Evolutionary conservation across 2,888 invertebrate genomes (phyloP), one percentile per base, ranked within the genome.

Genomic region (Malacosoma neustria): DNA sequence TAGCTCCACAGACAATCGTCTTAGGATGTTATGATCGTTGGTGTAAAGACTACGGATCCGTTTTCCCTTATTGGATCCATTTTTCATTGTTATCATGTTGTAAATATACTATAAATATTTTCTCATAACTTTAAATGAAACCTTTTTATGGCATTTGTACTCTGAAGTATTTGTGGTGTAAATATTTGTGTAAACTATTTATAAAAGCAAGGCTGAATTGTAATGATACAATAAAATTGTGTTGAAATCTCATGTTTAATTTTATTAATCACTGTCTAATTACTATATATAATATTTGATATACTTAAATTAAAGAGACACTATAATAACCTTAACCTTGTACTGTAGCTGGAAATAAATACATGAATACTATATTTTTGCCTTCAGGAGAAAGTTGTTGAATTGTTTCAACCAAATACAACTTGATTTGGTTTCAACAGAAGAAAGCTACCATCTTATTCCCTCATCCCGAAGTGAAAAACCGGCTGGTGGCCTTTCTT

Each of bases 151-250:
- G 63, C 69, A 77, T 81, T 81, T 81, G 74, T 82, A 81, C 74
- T 72, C 67, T 57, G 71, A 68, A 57, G 59, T 54, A 68, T 71
- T 66, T 69, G 65, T 71, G 59, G 64, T 85, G 84, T 84, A 82
- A 71, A 84, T 82, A 82, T 66, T n/a, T 82, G 80, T 82, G 81
- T 67, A 75, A 74, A 66, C 61, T 75, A 76, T 74, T 67, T 68
- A 73, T 84, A 82, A 82, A 82, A 79, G 82, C 82, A 84, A 85
- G 84, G 84, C 84, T 85, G 84, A 85, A 76, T 75, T 81, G 74
- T 84, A 81, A 72, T 80, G 72, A 80, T 74, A 85, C 80, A 85
- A 82, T 84, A 82, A 84, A 85, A 82, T 80, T 81, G 81, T 82
- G 84, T 82, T 74, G 72, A 80, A 74, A 64, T 54, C 56, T 63